Conservation (phyloP, 2,797 vertebrate genomes). For the Myotis pilosus region DNA sequence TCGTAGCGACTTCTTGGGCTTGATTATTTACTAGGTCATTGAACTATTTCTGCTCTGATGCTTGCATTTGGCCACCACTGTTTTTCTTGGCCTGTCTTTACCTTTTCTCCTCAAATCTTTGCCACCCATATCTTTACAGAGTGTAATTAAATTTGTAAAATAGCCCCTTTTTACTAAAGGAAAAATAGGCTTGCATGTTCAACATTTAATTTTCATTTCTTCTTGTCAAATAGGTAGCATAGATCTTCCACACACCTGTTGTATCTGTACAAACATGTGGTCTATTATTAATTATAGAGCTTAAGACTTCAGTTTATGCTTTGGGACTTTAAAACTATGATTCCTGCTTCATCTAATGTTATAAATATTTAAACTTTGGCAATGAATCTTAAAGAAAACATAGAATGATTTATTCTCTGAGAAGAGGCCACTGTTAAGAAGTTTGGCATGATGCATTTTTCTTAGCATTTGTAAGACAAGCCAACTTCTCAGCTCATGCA, state of each 20-base stretch:
- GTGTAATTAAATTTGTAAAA: neutral
- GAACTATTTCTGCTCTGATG: neutral
- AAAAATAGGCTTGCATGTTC: neutral
- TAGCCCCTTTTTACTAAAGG: neutral
- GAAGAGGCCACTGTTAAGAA: constrained; percentile 54
- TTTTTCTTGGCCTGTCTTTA: neutral
- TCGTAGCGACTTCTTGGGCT: neutral
- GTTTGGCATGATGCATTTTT: constrained; percentile 57
- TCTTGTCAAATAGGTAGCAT: neutral
- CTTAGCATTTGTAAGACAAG: constrained; percentile 54
- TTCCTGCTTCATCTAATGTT: constrained; percentile 57
- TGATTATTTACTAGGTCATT: neutral
- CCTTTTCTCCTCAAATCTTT: neutral
- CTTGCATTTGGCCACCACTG: neutral
- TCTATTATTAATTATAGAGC: constrained; percentile 53
- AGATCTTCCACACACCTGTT: constrained; percentile 46
- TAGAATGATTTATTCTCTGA: constrained; percentile 64
- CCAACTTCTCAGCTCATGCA: neutral
- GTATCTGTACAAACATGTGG: constrained; percentile 18
- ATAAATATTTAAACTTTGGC: constrained; percentile 73
- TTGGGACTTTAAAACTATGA: constrained; percentile 32
- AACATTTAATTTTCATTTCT: constrained; percentile 30
- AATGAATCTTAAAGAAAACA: constrained; percentile 68
- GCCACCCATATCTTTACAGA: neutral
- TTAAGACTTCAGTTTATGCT: constrained; percentile 28